Conservation (phyloP, 2,888 invertebrate genomes). For the Cheilosia pagana region DNA sequence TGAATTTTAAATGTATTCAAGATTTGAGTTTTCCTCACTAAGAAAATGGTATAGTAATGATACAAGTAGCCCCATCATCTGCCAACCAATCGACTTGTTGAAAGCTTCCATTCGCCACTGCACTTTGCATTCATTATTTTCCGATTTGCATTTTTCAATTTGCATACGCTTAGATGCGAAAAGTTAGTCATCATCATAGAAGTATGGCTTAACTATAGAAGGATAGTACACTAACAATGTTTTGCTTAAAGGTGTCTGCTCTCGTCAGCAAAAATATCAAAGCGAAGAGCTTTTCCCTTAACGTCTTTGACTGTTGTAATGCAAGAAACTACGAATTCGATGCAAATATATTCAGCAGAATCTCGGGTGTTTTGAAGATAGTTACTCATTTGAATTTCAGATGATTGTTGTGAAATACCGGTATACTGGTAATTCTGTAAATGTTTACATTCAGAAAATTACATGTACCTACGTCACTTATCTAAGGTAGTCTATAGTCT, state of each 20-base stretch:
- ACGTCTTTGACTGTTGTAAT: background rate
- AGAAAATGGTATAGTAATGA: background rate
- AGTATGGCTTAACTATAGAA: background rate
- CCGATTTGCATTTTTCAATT: conserved; percentile 46
- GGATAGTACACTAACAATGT: background rate
- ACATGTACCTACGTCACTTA: background rate
- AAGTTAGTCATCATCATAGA: conserved; percentile 28
- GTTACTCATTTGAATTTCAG: conserved; percentile 32
- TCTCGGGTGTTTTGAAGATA: conserved; percentile 12
- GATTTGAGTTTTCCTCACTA: background rate
- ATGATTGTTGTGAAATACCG: background rate
- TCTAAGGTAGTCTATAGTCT: conserved; percentile 1
- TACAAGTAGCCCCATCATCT: background rate
- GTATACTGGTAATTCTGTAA: background rate
- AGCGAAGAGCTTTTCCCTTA: background rate
- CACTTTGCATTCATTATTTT: conserved; percentile 41
- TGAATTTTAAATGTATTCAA: background rate
- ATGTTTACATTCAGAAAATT: conserved; percentile 3
- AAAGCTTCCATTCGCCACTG: conserved; percentile 16
- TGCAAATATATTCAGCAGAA: conserved; percentile 35
- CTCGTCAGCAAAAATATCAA: conserved; percentile 3
- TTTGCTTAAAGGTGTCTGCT: conserved; percentile 6
- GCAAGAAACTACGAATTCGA: conserved; percentile 21
- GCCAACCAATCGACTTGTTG: conserved; percentile 9
- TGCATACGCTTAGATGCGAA: conserved; percentile 31